Percentiles rank a stretch among this genome's conserved stretches.
These are phyloP conservation scores for Sardinella longiceps DNA, from an alignment of 2,797 vertebrate species.

Conservation along the genomic window DNA sequence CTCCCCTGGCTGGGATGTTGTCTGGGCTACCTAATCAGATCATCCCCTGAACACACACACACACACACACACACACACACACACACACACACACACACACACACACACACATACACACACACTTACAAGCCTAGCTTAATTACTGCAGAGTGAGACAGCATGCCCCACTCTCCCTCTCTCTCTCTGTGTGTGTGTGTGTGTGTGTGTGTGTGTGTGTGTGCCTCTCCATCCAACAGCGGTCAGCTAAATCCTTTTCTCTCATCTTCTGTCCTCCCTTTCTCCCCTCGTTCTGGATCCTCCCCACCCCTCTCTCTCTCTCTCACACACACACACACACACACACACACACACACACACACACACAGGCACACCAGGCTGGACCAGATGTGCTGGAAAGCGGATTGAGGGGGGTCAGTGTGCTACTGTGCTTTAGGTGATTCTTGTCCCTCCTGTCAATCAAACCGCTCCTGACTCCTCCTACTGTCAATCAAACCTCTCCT, in stretches of 20 bases:
- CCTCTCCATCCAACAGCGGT: background rate
- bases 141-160: background rate
- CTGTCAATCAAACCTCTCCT: no score
- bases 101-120: no score
- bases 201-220: background rate
- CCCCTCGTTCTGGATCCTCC: background rate
- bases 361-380: no score
- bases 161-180: no score
- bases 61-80: no score
- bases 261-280: background rate
- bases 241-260: background rate
- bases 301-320: background rate
- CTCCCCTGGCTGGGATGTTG: background rate
- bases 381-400: slow-evolving; percentile 12
- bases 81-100: slow-evolving; percentile 20
- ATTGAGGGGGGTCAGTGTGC: background rate
- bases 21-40: slow-evolving; percentile 21
- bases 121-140: background rate
- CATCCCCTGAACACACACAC: background rate
- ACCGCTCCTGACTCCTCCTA: background rate
- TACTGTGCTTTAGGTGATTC: background rate
- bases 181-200: no score
- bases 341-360: background rate
- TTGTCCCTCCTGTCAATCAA: background rate
- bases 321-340: background rate